A percentile compares a stretch with the other conserved stretches of the same genome.
Conservation (phyloP, 2,113 vertebrate species). For the Oncorhynchus tshawytscha region DNA sequence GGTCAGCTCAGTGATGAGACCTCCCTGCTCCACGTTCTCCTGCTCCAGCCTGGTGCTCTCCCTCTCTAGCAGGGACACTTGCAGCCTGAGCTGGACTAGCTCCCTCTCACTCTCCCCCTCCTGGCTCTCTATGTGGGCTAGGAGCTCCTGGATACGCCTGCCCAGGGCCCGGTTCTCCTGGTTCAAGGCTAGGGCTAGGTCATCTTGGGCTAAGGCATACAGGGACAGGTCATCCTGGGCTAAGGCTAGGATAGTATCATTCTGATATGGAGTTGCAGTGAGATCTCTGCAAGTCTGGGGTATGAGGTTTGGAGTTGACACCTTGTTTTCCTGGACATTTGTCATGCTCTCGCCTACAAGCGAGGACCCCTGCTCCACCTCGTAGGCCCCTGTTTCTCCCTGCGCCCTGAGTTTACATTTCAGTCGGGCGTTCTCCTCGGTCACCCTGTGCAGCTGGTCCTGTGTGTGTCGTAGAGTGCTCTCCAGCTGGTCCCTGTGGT, state of each 20-base stretch:
- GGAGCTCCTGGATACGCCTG: slow-evolving; percentile 50
- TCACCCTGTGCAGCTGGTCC: slow-evolving; percentile 35
- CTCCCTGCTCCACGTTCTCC: slow-evolving; percentile 35
- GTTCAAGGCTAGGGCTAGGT: slow-evolving; percentile 61
- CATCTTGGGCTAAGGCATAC: slow-evolving; percentile 24
- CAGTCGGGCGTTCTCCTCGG: slow-evolving; percentile 52
- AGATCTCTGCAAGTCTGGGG: background rate
- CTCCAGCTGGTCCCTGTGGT: slow-evolving; percentile 40
- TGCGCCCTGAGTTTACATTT: slow-evolving; percentile 43
- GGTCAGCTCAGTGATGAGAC: slow-evolving; percentile 56
- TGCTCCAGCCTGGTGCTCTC: slow-evolving; percentile 15
- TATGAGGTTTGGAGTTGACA: background rate
- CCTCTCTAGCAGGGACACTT: slow-evolving; percentile 2
- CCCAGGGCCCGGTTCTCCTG: slow-evolving; percentile 69
- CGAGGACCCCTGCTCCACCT: background rate
- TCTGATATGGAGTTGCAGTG: background rate
- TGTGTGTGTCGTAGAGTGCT: slow-evolving; percentile 39
- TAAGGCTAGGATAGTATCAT: background rate
- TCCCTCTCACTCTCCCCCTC: slow-evolving; percentile 34
- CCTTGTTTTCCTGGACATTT: slow-evolving; percentile 24
- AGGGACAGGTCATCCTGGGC: slow-evolving; percentile 18
- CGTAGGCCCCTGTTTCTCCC: slow-evolving; percentile 11
- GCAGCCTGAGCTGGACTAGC: slow-evolving; percentile 24
- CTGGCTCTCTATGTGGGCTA: slow-evolving; percentile 46
- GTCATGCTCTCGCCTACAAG: background rate